phyloP scores from a whole-genome alignment of 2,797 vertebrate genomes.

The Pangasius krempfi region DNA sequence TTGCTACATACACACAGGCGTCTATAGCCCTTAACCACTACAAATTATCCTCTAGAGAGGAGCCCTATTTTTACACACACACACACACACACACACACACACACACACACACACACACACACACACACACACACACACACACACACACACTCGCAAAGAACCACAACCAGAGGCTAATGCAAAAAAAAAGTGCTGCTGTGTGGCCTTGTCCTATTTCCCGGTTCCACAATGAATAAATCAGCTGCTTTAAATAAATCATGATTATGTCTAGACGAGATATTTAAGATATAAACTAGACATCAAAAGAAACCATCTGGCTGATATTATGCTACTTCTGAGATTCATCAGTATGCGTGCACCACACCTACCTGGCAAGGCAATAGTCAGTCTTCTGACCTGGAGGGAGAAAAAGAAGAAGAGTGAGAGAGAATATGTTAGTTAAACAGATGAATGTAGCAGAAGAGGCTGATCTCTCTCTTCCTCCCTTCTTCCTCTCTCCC shows the following conservation, averaged over 20 bases:
- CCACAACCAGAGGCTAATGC: conserved; percentile 23
- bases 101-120: too few species aligned
- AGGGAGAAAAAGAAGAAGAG: conserved; percentile 45
- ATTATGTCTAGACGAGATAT: conserved; percentile 54
- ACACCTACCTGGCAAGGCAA: conserved; percentile 91
- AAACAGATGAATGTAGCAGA: not conserved
- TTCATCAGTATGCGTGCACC: conserved; percentile 43
- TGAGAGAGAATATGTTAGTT: conserved; percentile 23
- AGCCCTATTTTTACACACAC: conserved; percentile 69
- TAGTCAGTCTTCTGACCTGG: conserved; percentile 94
- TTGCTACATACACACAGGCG: not conserved
- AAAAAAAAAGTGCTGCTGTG: conserved; percentile 4
- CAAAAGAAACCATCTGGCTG: conserved; percentile 42
- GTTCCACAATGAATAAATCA: conserved; percentile 37
- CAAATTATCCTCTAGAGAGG: conserved; percentile 60
- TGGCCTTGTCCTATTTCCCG: conserved; percentile 27
- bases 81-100: conserved; percentile 4
- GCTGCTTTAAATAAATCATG: conserved; percentile 56
- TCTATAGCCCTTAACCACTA: conserved; percentile 39
- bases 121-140: conserved; percentile 34
- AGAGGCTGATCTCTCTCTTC: not conserved
- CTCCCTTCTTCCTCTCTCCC: not conserved
- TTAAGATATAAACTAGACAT: conserved; percentile 30
- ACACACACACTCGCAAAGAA: not conserved
- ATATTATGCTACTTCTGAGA: conserved; percentile 10